Percentiles rank a stretch among this genome's conserved stretches.
Conservation (phyloP, 2,888 invertebrate species). For the Hirtodrosophila confusa region DNA sequence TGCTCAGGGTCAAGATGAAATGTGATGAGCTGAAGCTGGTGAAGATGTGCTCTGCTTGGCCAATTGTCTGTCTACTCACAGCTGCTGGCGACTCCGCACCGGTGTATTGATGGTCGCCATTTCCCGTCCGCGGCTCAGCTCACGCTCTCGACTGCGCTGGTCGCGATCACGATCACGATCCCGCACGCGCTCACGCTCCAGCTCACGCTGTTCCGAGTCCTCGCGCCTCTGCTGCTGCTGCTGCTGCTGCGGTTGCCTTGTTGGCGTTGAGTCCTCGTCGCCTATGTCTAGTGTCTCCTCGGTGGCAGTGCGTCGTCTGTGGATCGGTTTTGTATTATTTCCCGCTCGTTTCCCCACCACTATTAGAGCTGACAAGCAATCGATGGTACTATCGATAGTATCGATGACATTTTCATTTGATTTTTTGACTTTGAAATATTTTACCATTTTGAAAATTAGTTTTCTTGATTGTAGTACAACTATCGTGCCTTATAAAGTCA, state of each 20-base stretch:
- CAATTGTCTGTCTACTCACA: conserved; percentile 63
- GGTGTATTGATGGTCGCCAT: conserved; percentile 64
- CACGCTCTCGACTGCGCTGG: conserved; percentile 69
- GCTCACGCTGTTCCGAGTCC: conserved; percentile 47
- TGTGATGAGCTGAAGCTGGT: conserved; percentile 38
- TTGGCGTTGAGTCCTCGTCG: conserved; percentile 66
- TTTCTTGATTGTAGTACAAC: no score
- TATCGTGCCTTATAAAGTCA: no score
- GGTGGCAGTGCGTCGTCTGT: conserved; percentile 78
- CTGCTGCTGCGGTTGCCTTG: conserved; percentile 48
- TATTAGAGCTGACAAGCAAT: no score
- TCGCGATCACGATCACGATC: conserved; percentile 48
- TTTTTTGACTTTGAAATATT: no score
- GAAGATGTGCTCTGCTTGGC: conserved; percentile 11
- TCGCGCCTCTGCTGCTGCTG: conserved; percentile 47
- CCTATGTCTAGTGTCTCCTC: conserved; percentile 80
- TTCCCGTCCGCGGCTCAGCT: conserved; percentile 72
- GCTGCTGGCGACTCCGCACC: conserved; percentile 71
- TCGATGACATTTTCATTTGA: no score
- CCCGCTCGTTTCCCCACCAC: neutral
- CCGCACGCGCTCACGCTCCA: conserved; percentile 56
- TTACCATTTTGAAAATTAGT: no score
- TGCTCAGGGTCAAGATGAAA: conserved; percentile 43
- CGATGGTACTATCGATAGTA: no score
- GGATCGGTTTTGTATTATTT: neutral